Percentiles rank a stretch among this genome's conserved stretches.
Evolutionary conservation across 1,140 invertebrate species (phyloP).

Genomic region (Papilio aristodemus): DNA sequence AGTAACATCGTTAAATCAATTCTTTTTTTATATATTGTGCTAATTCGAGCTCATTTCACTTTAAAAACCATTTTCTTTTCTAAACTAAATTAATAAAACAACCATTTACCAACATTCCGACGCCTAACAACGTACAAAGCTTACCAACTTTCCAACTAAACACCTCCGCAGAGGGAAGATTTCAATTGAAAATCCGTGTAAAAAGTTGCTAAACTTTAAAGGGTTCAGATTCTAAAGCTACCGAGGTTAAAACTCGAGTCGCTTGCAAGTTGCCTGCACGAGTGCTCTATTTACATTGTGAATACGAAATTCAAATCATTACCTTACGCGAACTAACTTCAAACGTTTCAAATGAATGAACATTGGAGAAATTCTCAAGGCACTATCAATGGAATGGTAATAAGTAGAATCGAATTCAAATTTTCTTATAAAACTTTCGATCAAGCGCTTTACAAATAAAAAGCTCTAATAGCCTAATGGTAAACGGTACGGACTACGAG

Average conservation of each 20-base stretch:
- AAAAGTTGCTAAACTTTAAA: slow-evolving; percentile 30
- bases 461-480: too few species aligned
- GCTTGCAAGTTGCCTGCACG: slow-evolving; percentile 14
- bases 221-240: slow-evolving; percentile 30
- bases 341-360: slow-evolving; percentile 1
- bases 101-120: not conserved
- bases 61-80: too few species aligned
- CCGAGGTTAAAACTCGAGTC: slow-evolving; percentile 23
- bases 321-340: not conserved
- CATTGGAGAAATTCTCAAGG: not conserved
- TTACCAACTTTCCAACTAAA: slow-evolving; percentile 23
- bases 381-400: not conserved
- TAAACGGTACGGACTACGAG: too few species aligned
- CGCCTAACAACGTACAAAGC: not conserved
- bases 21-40: too few species aligned
- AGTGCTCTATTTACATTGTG: slow-evolving; percentile 1
- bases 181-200: slow-evolving; percentile 31
- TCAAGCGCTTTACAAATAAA: not conserved
- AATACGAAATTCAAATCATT: slow-evolving; percentile 16
- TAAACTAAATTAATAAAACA: slow-evolving; percentile 1
- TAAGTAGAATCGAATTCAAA: not conserved
- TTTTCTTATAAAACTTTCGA: not conserved
- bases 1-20: too few species aligned
- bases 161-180: slow-evolving; percentile 14
- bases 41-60: too few species aligned